Base-by-base conservation (phyloP, 2,888 invertebrate species). In the Endotricha flammealis region DNA sequence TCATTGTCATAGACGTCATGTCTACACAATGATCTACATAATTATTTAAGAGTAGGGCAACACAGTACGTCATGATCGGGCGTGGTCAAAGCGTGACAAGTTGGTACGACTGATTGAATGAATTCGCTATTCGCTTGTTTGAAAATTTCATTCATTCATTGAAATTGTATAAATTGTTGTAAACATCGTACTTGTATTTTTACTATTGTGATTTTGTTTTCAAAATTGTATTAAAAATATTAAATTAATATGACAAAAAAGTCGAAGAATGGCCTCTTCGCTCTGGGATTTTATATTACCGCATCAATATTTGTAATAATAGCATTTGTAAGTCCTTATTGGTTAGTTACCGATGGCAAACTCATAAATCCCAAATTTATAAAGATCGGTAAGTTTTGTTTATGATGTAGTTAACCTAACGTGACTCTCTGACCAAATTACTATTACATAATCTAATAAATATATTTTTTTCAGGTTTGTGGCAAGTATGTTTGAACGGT, bases 401-500 rank as follows among this genome's bases (percentile, higher is more conserved):
- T 5, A 16, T 13, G 3, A 12, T 12, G 3, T 27, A 7, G 27
- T 27, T 12, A n/a, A n/a, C n/a, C n/a, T n/a, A n/a, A n/a, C n/a
- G n/a, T n/a, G n/a, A n/a, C n/a, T n/a, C n/a, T 2, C 7, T 3
- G 12, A 13, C 1, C n/a, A 28, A 4, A 11, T 6, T 28, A 12
- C 7, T 12, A 27, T 10, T 27, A 27, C 8, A 3, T 1, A 29
- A 29, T n/a, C n/a, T n/a, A 13, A 2, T 14, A 12, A 36, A 27
- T 16, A 24, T 13, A 16, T 14, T 27, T 37, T 14, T 64, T 88
- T 10, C 72, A 92, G 98, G 98, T 16, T 86, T 98, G 20, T 98
- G 98, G 98, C 94, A 96, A 75, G 96, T 96, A 2, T 98, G 98
- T 69, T 96, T 98, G 58, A 90, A 92, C 55, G 90, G 93, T 28